Evolutionary conservation across 2,888 invertebrate genomes (phyloP), one percentile per base, ranked within the genome.

Genomic region (Uloborus plumipes): DNA sequence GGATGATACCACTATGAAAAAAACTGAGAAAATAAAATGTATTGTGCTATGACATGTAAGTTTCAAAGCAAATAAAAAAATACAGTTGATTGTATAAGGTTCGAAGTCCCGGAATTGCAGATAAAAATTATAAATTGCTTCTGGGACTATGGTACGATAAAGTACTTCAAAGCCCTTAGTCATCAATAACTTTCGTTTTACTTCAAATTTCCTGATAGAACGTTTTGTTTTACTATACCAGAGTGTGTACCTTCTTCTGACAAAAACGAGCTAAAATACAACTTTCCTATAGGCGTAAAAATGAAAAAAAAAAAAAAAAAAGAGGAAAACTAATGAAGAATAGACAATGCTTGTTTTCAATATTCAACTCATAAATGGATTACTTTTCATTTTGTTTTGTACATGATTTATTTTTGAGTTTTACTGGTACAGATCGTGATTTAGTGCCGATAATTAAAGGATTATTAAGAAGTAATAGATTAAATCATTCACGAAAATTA

Each of bases 101-200:
- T 61, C 6, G 67, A 76, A 62, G 9, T 51, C 69, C 13, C 67
- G 62, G 69, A 26, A 53, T 61, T 18, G 15, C 53, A 59, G 76
- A 76, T 76, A 76, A 76, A 76, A 76, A 76, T 76, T 76, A 76
- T 76, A 76, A 69, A 76, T 76, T 76, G 69, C 76, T 76, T 69
- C 49, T n/a, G 76, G 76, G 69, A 75, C 75, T 69, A 69, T 39
- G 69, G 76, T 61, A 69, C 76, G 76, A 69, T 76, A 76, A 76
- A 76, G 69, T 76, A 62, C 69, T 62, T 76, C 76, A 76, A 61
- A 76, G 53, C 69, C 31, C 76, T 39, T 69, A 76, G 69, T 76
- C 76, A 76, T 76, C 76, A 76, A 76, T 76, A 76, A 76, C 76
- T 76, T 76, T 76, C 76, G 69, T 76, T 76, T 61, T 76, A 61